Evolutionary conservation across 2,113 vertebrate species (phyloP).

Genomic region (Verasper variegatus): DNA sequence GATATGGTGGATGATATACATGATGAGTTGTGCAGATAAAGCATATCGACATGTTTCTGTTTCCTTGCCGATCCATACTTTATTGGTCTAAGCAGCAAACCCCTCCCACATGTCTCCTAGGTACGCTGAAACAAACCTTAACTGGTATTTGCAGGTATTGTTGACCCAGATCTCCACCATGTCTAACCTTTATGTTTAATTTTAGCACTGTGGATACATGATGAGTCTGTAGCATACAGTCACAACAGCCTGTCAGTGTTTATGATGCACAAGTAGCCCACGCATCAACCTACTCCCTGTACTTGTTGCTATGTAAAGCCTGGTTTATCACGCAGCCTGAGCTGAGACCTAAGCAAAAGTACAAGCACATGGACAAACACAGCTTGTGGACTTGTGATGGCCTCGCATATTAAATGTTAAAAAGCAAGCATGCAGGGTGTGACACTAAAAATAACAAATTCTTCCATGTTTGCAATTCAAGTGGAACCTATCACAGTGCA

Average conservation of each 20-base stretch:
- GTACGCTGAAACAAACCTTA: background rate
- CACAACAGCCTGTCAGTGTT: conserved; percentile 27
- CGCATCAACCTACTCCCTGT: conserved; percentile 32
- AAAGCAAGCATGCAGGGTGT: background rate
- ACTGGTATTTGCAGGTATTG: background rate
- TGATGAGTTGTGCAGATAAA: background rate
- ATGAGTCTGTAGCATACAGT: conserved; percentile 21
- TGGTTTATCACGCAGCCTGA: conserved; percentile 32
- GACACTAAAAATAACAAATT: conserved; percentile 13
- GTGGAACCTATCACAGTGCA: background rate
- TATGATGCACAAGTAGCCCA: conserved; percentile 49
- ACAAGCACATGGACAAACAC: background rate
- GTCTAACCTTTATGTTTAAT: conserved; percentile 3
- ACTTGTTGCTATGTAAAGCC: conserved; percentile 46
- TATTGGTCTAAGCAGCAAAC: background rate
- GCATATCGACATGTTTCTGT: background rate
- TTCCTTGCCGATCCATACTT: background rate
- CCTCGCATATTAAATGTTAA: conserved; percentile 6
- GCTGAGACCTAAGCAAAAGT: conserved; percentile 12
- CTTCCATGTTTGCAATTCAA: background rate
- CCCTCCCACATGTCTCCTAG: background rate
- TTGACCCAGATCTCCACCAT: conserved; percentile 21
- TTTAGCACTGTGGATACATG: conserved; percentile 40
- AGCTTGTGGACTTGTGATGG: background rate
- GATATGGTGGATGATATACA: background rate